A percentile compares a stretch with the other conserved stretches of the same genome.
These are phyloP conservation scores for Melanotaenia trifasciata DNA, from an alignment of 2,797 vertebrate species.

Conservation along the genomic window DNA sequence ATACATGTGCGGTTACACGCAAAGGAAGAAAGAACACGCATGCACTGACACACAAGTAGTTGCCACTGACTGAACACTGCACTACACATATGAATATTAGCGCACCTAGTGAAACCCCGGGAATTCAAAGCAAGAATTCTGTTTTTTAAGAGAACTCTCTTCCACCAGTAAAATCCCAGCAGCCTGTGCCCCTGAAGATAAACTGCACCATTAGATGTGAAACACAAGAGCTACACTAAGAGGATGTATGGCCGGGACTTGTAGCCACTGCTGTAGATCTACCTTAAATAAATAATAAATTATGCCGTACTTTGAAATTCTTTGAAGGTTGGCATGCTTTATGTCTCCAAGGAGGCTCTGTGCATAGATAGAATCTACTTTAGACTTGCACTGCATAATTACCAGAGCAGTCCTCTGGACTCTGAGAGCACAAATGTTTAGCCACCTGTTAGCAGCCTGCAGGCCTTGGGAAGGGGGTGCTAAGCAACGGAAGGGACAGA, in stretches of 20 bases:
- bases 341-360: conserved; percentile 18
- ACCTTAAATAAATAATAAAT: conserved; percentile 64
- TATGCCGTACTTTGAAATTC: conserved; percentile 34
- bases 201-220: conserved; percentile 45
- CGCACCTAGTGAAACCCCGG: conserved; percentile 46
- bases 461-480: conserved; percentile 41
- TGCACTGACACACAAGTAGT: conserved; percentile 23
- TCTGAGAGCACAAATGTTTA: conserved; percentile 67
- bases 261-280: conserved; percentile 33
- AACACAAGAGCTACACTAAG: conserved; percentile 24
- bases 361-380: conserved; percentile 31
- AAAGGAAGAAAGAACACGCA: conserved; percentile 19
- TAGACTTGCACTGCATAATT: conserved; percentile 56
- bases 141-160: conserved; percentile 47
- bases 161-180: conserved; percentile 54
- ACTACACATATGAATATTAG: conserved; percentile 36
- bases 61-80: conserved; percentile 15
- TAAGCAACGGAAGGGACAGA: conserved; percentile 39
- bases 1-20: conserved; percentile 27
- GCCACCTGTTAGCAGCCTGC: conserved; percentile 77
- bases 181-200: conserved; percentile 41
- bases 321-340: conserved; percentile 44
- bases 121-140: conserved; percentile 58
- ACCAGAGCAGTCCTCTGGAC: conserved; percentile 51
- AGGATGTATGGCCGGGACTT: conserved; percentile 26